A percentile compares a stretch with the other conserved stretches of the same genome.
Evolutionary conservation across 1,140 invertebrate genomes (phyloP).

Genomic region (Hesperophylax magnus): DNA sequence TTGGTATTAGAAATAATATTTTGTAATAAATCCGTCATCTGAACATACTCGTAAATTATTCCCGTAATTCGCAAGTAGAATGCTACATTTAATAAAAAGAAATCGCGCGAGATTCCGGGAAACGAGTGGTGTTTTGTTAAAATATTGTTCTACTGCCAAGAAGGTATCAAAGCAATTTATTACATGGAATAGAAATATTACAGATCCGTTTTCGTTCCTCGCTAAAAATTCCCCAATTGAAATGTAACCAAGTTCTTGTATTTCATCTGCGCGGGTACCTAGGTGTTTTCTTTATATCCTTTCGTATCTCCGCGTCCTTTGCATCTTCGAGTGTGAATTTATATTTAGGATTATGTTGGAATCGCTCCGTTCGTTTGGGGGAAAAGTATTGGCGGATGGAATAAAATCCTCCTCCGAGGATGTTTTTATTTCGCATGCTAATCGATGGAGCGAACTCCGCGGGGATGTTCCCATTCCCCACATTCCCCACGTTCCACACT

Average conservation of each 20-base stretch:
- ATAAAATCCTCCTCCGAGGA: slow-evolving; percentile 51
- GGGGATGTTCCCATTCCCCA: slow-evolving; percentile 27
- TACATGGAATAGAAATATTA: slow-evolving; percentile 32
- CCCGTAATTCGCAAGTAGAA: too few relatives aligned
- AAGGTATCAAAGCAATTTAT: slow-evolving; percentile 35
- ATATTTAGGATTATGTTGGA: slow-evolving; percentile 57
- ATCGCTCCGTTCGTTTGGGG: slow-evolving; percentile 44
- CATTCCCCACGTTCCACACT: slow-evolving; percentile 22
- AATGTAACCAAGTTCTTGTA: slow-evolving; percentile 38
- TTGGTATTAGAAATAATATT: too few relatives aligned
- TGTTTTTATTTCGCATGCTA: slow-evolving; percentile 58
- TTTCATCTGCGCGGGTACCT: slow-evolving; percentile 23
- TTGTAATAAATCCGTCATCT: too few relatives aligned
- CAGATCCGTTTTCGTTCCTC: slow-evolving; percentile 12
- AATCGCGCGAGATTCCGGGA: background rate
- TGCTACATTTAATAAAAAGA: background rate
- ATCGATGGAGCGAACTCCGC: slow-evolving; percentile 52
- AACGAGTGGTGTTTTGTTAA: slow-evolving; percentile 26
- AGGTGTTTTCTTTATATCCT: slow-evolving; percentile 46
- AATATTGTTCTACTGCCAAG: slow-evolving; percentile 18
- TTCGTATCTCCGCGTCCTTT: slow-evolving; percentile 50
- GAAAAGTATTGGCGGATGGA: slow-evolving; percentile 49
- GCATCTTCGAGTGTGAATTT: slow-evolving; percentile 57
- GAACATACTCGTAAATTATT: too few relatives aligned
- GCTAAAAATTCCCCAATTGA: slow-evolving; percentile 38